Conservation (phyloP, 2,797 vertebrate genomes). For the Propithecus perrieri region DNA sequence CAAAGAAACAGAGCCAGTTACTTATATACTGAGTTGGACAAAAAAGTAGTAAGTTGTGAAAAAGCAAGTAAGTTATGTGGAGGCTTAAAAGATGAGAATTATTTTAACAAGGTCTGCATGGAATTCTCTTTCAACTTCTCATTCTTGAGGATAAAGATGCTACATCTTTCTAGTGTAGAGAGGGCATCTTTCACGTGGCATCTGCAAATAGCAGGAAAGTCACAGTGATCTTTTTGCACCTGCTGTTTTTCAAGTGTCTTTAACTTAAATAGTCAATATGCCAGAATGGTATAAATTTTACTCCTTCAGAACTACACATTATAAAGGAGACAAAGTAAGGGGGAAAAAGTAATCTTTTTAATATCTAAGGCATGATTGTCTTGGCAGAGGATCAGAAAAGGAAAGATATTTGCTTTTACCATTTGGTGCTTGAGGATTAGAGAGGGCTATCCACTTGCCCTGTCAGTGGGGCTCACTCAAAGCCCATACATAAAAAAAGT, state of each 20-base stretch:
- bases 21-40: not conserved
- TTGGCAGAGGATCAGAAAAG: not conserved
- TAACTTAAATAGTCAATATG: not conserved
- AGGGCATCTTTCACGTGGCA: not conserved
- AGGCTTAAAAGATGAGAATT: not conserved
- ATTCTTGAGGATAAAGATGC: not conserved
- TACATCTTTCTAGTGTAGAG: not conserved
- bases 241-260: not conserved
- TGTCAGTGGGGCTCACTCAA: too few species aligned
- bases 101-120: not conserved
- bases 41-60: not conserved
- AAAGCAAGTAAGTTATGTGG: not conserved
- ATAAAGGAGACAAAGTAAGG: not conserved
- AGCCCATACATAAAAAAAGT: not conserved
- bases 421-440: not conserved
- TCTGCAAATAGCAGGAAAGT: not conserved
- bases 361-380: not conserved
- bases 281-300: not conserved
- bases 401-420: not conserved
- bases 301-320: not conserved
- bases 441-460: not conserved
- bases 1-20: not conserved
- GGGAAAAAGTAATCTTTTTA: not conserved
- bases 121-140: not conserved
- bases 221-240: not conserved